A percentile compares a stretch with the other conserved stretches of the same genome.
Conservation (phyloP, 2,888 invertebrate species). For the Eledone cirrhosa region DNA sequence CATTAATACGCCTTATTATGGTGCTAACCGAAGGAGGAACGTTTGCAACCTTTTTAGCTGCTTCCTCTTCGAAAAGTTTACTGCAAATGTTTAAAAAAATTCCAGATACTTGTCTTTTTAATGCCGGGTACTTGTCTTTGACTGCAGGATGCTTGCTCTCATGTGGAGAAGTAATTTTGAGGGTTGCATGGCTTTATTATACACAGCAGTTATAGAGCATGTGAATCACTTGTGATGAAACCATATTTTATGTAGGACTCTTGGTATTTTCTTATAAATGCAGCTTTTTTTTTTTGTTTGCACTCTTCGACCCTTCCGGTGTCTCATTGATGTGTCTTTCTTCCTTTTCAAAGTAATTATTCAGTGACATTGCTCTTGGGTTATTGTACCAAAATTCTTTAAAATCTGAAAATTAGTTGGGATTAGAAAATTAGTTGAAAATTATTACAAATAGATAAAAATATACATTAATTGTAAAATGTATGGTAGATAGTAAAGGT, state of each 20-base stretch:
- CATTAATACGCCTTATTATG: too few relatives aligned
- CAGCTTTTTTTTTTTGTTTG: neutral
- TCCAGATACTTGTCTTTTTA: neutral
- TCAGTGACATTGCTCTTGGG: too few relatives aligned
- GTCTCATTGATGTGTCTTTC: too few relatives aligned
- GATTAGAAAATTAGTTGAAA: too few relatives aligned
- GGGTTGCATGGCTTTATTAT: neutral
- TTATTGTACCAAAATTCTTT: too few relatives aligned
- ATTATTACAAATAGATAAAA: too few relatives aligned
- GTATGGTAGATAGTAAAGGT: too few relatives aligned
- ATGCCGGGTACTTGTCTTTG: too few relatives aligned
- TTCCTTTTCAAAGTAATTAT: too few relatives aligned
- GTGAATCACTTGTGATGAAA: slow-evolving; percentile 7
- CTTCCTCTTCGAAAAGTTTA: slow-evolving; percentile 15
- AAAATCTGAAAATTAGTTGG: too few relatives aligned
- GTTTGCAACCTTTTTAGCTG: slow-evolving; percentile 7
- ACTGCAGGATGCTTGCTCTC: slow-evolving; percentile 1
- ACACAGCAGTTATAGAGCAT: neutral
- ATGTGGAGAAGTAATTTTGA: neutral
- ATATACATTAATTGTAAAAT: too few relatives aligned
- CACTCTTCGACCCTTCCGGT: neutral
- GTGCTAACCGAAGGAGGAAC: neutral
- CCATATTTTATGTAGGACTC: neutral
- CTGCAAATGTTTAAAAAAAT: slow-evolving; percentile 10
- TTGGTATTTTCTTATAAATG: slow-evolving; percentile 13